Conservation (phyloP, 1,140 invertebrate species). For the Colletes gigas region DNA sequence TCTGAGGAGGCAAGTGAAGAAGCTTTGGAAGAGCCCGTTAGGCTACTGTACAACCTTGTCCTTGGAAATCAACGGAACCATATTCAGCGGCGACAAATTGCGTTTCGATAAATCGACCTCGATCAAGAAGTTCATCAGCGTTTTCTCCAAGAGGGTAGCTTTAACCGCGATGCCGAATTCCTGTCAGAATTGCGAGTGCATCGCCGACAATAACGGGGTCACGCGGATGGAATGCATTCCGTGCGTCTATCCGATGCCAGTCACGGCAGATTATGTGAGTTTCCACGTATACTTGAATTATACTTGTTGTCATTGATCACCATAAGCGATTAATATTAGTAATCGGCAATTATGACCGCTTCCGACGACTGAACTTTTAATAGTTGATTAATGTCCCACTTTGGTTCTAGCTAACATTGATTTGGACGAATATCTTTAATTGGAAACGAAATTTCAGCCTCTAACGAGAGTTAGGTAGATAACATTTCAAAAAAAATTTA, state of each 20-base stretch:
- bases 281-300: constrained; percentile 14
- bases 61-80: constrained; percentile 90
- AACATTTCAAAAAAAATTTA: too few species aligned
- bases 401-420: too few species aligned
- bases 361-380: too few species aligned
- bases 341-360: too few species aligned
- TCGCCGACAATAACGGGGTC: constrained; percentile 84
- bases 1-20: constrained; percentile 86
- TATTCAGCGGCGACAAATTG: constrained; percentile 85
- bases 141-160: constrained; percentile 87
- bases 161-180: constrained; percentile 82
- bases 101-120: constrained; percentile 81
- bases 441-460: too few species aligned
- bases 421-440: too few species aligned
- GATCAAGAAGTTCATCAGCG: constrained; percentile 86
- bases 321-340: too few species aligned
- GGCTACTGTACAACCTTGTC: constrained; percentile 91
- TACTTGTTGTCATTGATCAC: too few species aligned
- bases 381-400: too few species aligned
- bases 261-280: constrained; percentile 81
- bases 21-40: constrained; percentile 87
- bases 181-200: constrained; percentile 89
- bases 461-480: too few species aligned
- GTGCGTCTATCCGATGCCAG: constrained; percentile 81
- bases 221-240: constrained; percentile 85